Conservation (phyloP, 2,888 invertebrate species). For the Cephus runcator region DNA sequence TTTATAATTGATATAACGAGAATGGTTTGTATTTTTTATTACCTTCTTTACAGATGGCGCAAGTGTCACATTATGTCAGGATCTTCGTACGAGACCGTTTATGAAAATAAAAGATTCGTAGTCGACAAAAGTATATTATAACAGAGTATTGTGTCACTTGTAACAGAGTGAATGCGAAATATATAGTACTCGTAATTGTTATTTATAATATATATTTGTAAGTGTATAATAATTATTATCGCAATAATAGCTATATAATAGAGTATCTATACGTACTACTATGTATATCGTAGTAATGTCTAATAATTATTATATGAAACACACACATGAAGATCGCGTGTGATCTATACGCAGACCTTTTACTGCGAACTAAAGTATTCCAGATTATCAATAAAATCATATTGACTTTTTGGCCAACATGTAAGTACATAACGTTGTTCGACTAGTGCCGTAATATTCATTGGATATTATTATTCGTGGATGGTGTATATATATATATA, state of each 20-base stretch:
- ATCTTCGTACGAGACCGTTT: not conserved
- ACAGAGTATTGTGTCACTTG: not conserved
- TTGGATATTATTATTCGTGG: not conserved
- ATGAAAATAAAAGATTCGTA: not conserved
- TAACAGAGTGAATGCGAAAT: not conserved
- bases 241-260: not conserved
- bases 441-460: not conserved
- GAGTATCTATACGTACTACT: not conserved
- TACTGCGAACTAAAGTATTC: slow-evolving; percentile 32
- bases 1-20: not conserved
- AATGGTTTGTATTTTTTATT: not conserved
- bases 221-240: slow-evolving; percentile 3
- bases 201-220: slow-evolving; percentile 1
- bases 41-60: not conserved
- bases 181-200: not conserved
- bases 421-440: not conserved
- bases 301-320: slow-evolving; percentile 10
- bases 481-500: slow-evolving; percentile 4
- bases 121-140: not conserved
- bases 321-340: slow-evolving; percentile 7
- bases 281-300: not conserved
- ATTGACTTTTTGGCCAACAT: not conserved
- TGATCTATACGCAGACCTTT: slow-evolving; percentile 15
- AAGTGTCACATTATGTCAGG: not conserved
- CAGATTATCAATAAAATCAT: not conserved